Evolutionary conservation across 2,113 vertebrate species (phyloP).

Genomic region (Melanostigma gelatinosum): DNA sequence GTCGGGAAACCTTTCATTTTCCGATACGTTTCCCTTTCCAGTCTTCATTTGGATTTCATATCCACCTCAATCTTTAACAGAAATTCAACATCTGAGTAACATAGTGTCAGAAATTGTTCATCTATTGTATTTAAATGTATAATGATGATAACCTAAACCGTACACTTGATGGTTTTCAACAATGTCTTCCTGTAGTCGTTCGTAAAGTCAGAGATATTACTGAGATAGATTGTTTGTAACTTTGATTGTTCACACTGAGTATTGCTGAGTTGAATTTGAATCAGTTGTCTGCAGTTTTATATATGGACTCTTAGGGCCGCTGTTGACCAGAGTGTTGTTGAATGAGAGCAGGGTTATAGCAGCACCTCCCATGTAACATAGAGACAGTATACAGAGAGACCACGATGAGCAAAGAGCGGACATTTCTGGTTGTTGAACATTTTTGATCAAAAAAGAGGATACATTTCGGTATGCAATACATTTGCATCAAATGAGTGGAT

Average conservation of each 20-base stretch:
- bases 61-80: too few species aligned
- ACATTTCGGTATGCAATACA: background rate
- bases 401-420: background rate
- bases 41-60: background rate
- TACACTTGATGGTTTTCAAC: background rate
- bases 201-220: background rate
- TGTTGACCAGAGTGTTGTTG: constrained; percentile 37
- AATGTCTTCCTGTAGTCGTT: background rate
- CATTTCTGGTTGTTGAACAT: background rate
- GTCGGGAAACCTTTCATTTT: rapidly evolving
- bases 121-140: background rate
- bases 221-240: background rate
- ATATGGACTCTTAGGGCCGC: constrained; percentile 76
- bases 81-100: background rate
- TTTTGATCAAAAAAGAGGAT: background rate
- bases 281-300: constrained; percentile 12
- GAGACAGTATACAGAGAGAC: constrained; percentile 2
- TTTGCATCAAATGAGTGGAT: rapidly evolving
- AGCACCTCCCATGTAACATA: constrained; percentile 11
- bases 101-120: background rate
- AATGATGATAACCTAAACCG: background rate
- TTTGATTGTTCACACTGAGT: background rate
- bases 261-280: background rate
- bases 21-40: rapidly evolving
- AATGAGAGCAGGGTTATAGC: background rate